phyloP scores from a whole-genome alignment of 37 sponge, comb jelly and placozoan genomes.

The Beroe ovata region DNA sequence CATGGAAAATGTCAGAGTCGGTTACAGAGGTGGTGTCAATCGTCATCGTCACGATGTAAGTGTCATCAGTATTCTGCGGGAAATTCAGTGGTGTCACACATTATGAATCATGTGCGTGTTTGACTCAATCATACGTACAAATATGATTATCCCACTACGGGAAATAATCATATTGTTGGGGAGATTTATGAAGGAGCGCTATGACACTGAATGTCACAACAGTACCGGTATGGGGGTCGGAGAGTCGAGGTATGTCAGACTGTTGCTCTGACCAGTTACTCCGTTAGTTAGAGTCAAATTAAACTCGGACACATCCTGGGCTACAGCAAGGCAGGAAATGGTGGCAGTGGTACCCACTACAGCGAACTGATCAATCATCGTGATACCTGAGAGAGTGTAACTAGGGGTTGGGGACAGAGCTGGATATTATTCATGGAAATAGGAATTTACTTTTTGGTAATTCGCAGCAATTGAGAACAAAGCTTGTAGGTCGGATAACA shows the following conservation, averaged over 20 bases:
- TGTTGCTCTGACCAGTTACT: not conserved
- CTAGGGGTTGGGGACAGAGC: not conserved
- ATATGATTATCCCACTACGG: too few species aligned
- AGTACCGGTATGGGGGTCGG: not conserved
- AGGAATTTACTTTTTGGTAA: too few species aligned
- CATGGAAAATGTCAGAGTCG: not conserved
- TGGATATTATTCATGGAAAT: too few species aligned
- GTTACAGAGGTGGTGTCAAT: not conserved
- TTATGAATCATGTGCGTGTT: too few species aligned
- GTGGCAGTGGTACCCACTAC: slow-evolving; percentile 7
- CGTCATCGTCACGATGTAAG: not conserved
- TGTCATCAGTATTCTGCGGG: not conserved
- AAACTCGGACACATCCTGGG: not conserved
- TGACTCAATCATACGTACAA: too few species aligned
- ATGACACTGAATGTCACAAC: too few species aligned
- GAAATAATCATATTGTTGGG: too few species aligned
- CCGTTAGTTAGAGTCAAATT: not conserved
- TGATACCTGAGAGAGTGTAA: not conserved
- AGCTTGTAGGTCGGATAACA: too few species aligned
- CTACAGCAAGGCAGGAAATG: not conserved
- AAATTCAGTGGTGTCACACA: not conserved
- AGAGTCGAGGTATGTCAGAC: not conserved
- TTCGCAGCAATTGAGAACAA: too few species aligned
- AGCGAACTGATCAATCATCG: slow-evolving; percentile 39
- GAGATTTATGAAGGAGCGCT: too few species aligned